These are phyloP conservation scores for Phodopus roborovskii DNA, from an alignment of 2,113 vertebrate species.

Conservation along the genomic window DNA sequence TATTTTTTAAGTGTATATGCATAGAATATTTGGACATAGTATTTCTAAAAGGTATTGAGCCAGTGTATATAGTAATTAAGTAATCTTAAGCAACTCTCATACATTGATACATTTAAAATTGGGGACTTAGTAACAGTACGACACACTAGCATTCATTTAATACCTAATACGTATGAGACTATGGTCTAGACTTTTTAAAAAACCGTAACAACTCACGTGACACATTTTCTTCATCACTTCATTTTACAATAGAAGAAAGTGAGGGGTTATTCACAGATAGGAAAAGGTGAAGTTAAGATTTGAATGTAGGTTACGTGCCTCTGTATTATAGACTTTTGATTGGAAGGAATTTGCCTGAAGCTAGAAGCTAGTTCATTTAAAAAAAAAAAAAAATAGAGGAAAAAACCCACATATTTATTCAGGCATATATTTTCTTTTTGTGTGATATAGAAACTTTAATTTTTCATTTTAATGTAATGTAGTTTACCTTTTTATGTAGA, in stretches of 20 bases:
- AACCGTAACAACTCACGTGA: background rate
- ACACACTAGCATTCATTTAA: background rate
- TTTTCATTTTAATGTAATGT: background rate
- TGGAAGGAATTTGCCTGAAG: background rate
- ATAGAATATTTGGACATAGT: background rate
- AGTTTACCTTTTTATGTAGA: background rate
- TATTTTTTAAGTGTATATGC: background rate
- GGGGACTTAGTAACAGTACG: background rate
- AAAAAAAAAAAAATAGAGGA: background rate
- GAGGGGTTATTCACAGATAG: background rate
- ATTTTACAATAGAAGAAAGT: background rate
- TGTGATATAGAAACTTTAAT: background rate
- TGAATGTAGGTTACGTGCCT: background rate
- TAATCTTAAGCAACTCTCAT: background rate
- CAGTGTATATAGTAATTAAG: background rate
- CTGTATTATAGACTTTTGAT: background rate
- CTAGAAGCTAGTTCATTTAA: background rate
- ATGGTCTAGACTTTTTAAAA: background rate
- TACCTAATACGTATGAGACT: background rate
- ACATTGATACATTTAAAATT: background rate
- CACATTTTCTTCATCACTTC: background rate
- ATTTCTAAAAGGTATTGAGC: background rate
- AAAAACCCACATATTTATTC: background rate
- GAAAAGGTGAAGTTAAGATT: background rate
- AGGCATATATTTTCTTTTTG: slow-evolving; percentile 9